Conservation (phyloP, 2,113 vertebrate genomes). For the Syrrhaptes paradoxus region DNA sequence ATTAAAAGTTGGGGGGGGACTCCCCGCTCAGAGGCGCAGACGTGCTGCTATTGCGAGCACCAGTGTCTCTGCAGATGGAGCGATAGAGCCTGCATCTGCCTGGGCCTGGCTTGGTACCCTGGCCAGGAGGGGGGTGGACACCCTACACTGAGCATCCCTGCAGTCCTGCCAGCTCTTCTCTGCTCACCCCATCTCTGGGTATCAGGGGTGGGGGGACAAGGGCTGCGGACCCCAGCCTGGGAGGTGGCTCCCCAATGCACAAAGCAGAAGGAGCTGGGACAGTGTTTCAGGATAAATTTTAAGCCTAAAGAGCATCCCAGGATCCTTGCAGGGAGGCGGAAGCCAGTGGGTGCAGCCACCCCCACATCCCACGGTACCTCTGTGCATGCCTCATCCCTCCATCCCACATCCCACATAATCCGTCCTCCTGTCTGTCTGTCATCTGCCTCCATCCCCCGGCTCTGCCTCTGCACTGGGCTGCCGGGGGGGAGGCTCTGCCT, state of each 20-base stretch:
- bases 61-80: conserved; percentile 49
- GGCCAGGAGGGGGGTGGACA: fast-evolving
- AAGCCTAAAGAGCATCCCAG: not conserved
- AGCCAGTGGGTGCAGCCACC: not conserved
- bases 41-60: conserved; percentile 50
- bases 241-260: not conserved
- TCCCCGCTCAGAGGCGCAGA: conserved; percentile 47
- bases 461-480: not conserved
- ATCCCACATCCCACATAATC: not conserved
- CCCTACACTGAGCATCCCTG: not conserved
- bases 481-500: not conserved
- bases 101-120: not conserved
- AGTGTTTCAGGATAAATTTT: not conserved
- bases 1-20: conserved; percentile 69
- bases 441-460: no score
- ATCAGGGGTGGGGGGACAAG: fast-evolving
- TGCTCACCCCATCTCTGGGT: not conserved
- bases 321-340: not conserved
- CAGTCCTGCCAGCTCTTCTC: not conserved
- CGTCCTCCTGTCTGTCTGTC: not conserved
- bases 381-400: not conserved
- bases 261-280: not conserved
- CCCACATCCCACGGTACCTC: not conserved
- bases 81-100: conserved; percentile 25
- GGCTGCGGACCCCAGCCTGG: not conserved